A percentile compares a stretch with the other conserved stretches of the same genome.
phyloP scores from a whole-genome alignment of 2,888 invertebrate genomes.

The Orchesella flavescens region DNA sequence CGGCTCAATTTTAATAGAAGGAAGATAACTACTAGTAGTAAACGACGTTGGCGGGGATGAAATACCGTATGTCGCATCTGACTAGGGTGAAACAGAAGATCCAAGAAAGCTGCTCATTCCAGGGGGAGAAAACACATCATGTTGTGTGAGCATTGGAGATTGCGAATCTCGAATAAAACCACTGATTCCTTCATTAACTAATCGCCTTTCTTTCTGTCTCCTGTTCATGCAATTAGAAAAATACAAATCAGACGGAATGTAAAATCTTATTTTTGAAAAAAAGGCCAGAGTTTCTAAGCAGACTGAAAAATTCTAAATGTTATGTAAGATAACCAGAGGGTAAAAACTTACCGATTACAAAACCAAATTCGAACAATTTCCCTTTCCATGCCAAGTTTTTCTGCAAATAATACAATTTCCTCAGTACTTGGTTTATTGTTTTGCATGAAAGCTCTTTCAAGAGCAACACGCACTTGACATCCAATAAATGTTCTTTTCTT shows the following conservation, averaged over 20 bases:
- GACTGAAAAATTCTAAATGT: no score
- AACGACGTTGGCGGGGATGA: constrained; percentile 60
- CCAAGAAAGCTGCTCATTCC: constrained; percentile 67
- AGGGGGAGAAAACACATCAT: constrained; percentile 68
- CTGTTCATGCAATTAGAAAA: constrained; percentile 76
- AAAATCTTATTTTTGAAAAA: constrained; percentile 71
- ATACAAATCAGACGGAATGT: constrained; percentile 70
- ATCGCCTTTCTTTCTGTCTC: constrained; percentile 96
- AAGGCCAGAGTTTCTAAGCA: constrained; percentile 60
- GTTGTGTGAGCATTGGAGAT: constrained; percentile 67
- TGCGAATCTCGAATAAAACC: constrained; percentile 77
- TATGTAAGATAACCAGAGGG: no score
- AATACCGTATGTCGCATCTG: constrained; percentile 67
- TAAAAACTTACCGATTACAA: constrained; percentile 52
- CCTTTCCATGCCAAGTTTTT: constrained; percentile 95
- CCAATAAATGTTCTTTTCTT: constrained; percentile 98
- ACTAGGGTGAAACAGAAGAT: constrained; percentile 69
- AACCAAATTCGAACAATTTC: constrained; percentile 92
- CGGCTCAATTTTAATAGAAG: constrained; percentile 68
- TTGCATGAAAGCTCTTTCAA: constrained; percentile 93
- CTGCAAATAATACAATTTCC: constrained; percentile 93
- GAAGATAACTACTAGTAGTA: constrained; percentile 60
- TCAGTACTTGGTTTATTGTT: constrained; percentile 98
- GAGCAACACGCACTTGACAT: constrained; percentile 91
- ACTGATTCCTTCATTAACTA: constrained; percentile 83